Percentiles rank a stretch among this genome's conserved stretches.
Evolutionary conservation across 2,113 vertebrate species (phyloP).

Genomic region (Ctenomys sociabilis): DNA sequence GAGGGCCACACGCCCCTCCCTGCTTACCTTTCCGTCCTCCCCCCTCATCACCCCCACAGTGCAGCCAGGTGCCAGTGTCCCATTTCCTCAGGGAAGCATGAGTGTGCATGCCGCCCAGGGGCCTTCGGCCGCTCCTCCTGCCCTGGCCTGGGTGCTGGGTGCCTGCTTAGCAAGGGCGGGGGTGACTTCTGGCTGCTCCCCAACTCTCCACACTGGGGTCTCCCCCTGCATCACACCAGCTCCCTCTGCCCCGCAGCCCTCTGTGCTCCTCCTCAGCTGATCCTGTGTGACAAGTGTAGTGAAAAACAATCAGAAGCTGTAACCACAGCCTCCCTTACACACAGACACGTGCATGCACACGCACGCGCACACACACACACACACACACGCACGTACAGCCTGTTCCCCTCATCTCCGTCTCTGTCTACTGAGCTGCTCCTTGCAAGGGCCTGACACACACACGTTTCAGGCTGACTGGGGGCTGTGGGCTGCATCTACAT

Average conservation of each 20-base stretch:
- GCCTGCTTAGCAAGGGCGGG: neutral
- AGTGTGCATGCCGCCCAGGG: neutral
- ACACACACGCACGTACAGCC: constrained; percentile 62
- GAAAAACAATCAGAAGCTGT: constrained; percentile 78
- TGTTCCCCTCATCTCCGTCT: constrained; percentile 81
- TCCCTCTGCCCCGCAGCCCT: neutral
- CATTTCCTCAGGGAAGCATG: neutral
- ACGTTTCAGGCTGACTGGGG: constrained; percentile 84
- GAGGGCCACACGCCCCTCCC: neutral
- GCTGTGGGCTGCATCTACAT: constrained; percentile 83
- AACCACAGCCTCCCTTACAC: constrained; percentile 77
- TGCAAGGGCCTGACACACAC: constrained; percentile 80
- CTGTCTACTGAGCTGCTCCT: constrained; percentile 80
- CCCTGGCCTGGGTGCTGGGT: neutral
- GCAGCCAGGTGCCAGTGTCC: neutral
- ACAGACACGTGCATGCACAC: neutral
- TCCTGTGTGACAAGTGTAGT: constrained; percentile 84
- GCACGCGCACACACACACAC: neutral
- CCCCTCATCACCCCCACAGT: neutral
- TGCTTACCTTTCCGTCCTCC: neutral
- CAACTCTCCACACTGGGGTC: neutral
- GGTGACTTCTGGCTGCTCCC: neutral
- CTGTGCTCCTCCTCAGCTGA: constrained; percentile 72
- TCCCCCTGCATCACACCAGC: neutral
- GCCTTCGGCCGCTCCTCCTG: neutral